Evolutionary conservation across 35 echinoderm and acorn worm species (phyloP).

Genomic region (Diadema setosum): DNA sequence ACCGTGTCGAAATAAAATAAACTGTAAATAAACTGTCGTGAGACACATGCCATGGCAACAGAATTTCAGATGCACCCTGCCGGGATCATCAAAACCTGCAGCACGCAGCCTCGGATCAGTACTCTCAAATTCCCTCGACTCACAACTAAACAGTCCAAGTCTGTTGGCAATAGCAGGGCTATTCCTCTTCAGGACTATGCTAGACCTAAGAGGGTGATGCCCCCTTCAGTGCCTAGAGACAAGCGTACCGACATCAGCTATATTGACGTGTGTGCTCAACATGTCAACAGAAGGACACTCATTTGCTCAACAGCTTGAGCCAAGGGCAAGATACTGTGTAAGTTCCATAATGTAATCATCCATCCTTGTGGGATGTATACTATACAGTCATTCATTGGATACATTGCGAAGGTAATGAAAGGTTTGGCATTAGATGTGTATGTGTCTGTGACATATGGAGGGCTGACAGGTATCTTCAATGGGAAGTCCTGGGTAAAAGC

Average conservation of each 20-base stretch:
- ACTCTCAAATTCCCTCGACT: neutral
- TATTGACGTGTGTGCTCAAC: neutral
- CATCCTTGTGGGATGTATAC: neutral
- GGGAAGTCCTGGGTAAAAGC: neutral
- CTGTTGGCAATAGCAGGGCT: neutral
- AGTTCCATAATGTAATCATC: neutral
- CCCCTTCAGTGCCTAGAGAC: neutral
- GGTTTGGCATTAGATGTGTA: neutral
- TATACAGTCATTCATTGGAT: neutral
- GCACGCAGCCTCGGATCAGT: neutral
- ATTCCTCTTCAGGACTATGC: neutral
- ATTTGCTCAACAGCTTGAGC: too few species aligned
- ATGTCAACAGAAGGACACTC: too few species aligned
- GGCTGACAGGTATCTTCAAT: neutral
- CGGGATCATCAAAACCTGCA: neutral
- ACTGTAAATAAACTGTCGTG: too few species aligned
- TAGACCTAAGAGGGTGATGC: neutral
- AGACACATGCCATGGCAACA: neutral
- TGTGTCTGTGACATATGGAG: neutral
- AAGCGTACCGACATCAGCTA: neutral
- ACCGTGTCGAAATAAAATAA: too few species aligned
- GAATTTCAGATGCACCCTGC: neutral
- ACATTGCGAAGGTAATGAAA: neutral
- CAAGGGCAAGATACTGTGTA: too few species aligned
- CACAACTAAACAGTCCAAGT: neutral